Percentiles rank a stretch among this genome's conserved stretches.
These are phyloP conservation scores for Larimichthys polyactis DNA, from an alignment of 2,113 vertebrate species.

Conservation along the genomic window DNA sequence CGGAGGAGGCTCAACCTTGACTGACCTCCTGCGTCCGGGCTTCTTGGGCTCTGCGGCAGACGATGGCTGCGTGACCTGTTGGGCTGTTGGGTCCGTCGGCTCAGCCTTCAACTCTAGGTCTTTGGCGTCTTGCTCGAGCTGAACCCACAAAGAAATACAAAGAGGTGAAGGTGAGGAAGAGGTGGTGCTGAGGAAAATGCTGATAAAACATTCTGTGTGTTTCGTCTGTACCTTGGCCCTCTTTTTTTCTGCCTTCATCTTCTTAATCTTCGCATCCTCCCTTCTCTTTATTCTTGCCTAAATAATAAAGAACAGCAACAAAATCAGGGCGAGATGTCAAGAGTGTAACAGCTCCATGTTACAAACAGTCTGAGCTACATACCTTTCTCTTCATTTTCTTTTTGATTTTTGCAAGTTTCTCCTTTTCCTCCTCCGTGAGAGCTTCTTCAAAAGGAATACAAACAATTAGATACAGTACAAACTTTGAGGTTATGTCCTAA, in stretches of 20 bases:
- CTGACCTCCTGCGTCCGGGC: conserved; percentile 77
- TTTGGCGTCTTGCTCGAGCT: conserved; percentile 83
- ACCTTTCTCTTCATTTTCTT: conserved; percentile 97
- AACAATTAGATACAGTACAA: not conserved
- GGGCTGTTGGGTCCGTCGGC: conserved; percentile 37
- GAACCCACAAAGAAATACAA: conserved; percentile 9
- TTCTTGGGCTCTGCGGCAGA: conserved; percentile 73
- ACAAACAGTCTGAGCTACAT: not conserved
- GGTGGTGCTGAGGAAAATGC: not conserved
- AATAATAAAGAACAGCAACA: conserved; percentile 21
- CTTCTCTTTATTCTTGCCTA: conserved; percentile 93
- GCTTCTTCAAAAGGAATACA: conserved; percentile 82
- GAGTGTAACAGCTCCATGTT: not conserved
- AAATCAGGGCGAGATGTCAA: conserved; percentile 32
- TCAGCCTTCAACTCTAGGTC: conserved; percentile 52
- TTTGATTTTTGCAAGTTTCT: conserved; percentile 92
- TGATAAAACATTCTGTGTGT: not conserved
- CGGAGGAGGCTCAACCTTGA: conserved; percentile 55
- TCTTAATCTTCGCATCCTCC: conserved; percentile 89
- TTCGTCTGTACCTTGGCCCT: conserved; percentile 86
- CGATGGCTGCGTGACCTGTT: conserved; percentile 24
- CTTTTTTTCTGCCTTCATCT: conserved; percentile 88
- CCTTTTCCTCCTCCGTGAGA: conserved; percentile 92
- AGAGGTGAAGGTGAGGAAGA: not conserved
- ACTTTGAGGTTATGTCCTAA: not conserved